Evolutionary conservation across 2,888 invertebrate genomes (phyloP).

Genomic region (Agapostemon virescens): DNA sequence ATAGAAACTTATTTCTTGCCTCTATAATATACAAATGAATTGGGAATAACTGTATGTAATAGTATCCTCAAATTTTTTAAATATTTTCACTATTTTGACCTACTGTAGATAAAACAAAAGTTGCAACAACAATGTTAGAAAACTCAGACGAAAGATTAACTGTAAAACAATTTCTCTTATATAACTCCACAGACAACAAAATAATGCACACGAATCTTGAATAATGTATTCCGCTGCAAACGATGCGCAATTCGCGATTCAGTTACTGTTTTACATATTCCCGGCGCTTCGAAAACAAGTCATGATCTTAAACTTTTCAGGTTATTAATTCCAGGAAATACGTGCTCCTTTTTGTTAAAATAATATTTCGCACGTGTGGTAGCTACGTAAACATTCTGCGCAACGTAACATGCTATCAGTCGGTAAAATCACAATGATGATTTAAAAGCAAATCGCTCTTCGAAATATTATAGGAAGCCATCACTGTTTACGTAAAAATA

Average conservation of each 20-base stretch:
- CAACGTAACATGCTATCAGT: not conserved
- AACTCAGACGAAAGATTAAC: no score
- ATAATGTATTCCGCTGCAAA: slow-evolving; percentile 22
- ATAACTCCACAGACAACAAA: not conserved
- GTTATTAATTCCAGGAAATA: not conserved
- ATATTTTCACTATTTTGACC: no score
- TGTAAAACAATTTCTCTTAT: not conserved
- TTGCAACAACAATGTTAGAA: not conserved
- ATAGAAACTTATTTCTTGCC: no score
- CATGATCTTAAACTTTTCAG: not conserved
- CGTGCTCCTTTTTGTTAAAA: not conserved
- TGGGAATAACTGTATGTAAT: no score
- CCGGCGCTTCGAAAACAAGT: slow-evolving; percentile 20
- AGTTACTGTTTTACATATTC: not conserved
- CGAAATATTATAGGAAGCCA: not conserved
- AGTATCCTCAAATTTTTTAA: no score
- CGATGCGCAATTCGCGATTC: not conserved
- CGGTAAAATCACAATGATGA: not conserved
- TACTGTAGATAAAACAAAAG: not conserved
- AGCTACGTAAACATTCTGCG: not conserved
- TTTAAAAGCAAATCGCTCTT: not conserved
- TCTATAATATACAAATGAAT: no score
- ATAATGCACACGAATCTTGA: not conserved
- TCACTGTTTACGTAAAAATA: not conserved
- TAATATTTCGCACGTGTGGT: not conserved